phyloP scores from a whole-genome alignment of 1,140 invertebrate genomes.

The Anoplolepis gracilipes region DNA sequence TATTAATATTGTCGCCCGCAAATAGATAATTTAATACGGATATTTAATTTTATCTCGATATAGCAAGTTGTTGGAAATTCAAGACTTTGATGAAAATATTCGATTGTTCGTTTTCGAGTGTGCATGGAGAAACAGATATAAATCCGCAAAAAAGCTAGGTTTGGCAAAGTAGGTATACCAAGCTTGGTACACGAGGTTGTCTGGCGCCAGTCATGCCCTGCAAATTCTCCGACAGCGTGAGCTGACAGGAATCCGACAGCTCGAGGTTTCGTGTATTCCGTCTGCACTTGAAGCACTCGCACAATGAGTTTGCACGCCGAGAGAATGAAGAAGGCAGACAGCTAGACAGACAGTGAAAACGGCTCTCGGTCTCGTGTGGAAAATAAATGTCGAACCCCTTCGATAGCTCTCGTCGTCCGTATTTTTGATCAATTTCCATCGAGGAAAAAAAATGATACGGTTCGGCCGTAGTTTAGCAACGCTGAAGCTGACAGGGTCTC shows the following conservation, averaged over 20 bases:
- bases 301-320: slow-evolving; percentile 58
- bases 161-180: slow-evolving; percentile 34
- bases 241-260: slow-evolving; percentile 62
- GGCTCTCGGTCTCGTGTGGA: slow-evolving; percentile 36
- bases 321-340: slow-evolving; percentile 61
- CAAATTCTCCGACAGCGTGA: slow-evolving; percentile 58
- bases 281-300: slow-evolving; percentile 58
- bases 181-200: slow-evolving; percentile 36
- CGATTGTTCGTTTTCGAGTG: neutral
- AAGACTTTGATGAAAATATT: neutral
- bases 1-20: neutral
- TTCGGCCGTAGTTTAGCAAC: neutral
- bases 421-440: neutral
- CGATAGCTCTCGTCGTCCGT: slow-evolving; percentile 6
- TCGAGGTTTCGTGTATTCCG: slow-evolving; percentile 61
- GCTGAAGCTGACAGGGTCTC: no score
- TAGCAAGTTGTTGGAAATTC: neutral
- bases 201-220: slow-evolving; percentile 49
- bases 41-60: slow-evolving; percentile 4
- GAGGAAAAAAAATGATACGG: neutral
- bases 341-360: slow-evolving; percentile 60
- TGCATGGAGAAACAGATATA: slow-evolving; percentile 13
- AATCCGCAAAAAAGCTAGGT: slow-evolving; percentile 9
- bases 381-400: slow-evolving; percentile 55
- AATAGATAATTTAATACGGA: neutral